These are phyloP conservation scores for Hepsetus odoe DNA, from an alignment of 2,113 vertebrate genomes.

Conservation along the genomic window DNA sequence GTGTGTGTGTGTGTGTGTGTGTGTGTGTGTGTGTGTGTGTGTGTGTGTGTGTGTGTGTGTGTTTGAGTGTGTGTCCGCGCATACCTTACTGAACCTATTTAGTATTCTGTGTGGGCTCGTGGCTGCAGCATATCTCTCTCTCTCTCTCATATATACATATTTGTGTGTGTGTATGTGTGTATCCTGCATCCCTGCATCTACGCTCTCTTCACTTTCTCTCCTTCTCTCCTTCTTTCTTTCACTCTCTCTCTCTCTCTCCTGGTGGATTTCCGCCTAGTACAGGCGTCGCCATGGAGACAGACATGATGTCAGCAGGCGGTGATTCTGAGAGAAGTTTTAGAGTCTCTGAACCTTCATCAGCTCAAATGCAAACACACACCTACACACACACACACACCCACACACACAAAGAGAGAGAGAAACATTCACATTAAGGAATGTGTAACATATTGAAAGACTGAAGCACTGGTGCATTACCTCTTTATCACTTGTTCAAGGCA, in stretches of 20 bases:
- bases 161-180: not conserved
- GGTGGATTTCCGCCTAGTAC: conserved; percentile 72
- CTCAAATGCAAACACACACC: conserved; percentile 2
- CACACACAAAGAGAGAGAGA: conserved; percentile 1
- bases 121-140: conserved; percentile 55
- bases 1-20: not conserved
- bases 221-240: not conserved
- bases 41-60: not conserved
- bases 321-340: conserved; percentile 62
- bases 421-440: conserved; percentile 4
- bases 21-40: conserved; percentile 1
- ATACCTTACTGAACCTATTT: conserved; percentile 57
- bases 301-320: conserved; percentile 73
- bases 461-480: too few relatives aligned
- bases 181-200: too few relatives aligned
- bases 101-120: conserved; percentile 70
- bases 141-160: conserved; percentile 52
- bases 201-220: not conserved
- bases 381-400: conserved; percentile 27
- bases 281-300: conserved; percentile 78
- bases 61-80: not conserved
- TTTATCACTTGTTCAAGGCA: too few relatives aligned
- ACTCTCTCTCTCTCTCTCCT: conserved; percentile 58
- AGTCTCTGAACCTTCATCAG: conserved; percentile 55
- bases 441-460: too few relatives aligned